These are phyloP conservation scores for Phorcus lineatus DNA, from an alignment of 2,888 invertebrate genomes.

Conservation along the genomic window DNA sequence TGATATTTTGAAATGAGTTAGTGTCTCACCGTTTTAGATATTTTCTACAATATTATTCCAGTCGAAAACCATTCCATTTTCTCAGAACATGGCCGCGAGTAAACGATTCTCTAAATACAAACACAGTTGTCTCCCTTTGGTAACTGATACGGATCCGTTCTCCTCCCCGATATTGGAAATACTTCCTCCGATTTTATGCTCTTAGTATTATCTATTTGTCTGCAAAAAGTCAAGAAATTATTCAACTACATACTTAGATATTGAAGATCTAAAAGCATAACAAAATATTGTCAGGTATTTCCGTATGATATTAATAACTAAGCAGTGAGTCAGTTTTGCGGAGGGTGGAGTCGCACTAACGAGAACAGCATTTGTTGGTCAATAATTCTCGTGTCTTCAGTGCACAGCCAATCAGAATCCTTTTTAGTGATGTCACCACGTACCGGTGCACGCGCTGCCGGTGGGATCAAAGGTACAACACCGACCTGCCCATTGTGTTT, in stretches of 20 bases:
- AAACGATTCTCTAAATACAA: constrained; percentile 16
- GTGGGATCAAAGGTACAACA: constrained; percentile 27
- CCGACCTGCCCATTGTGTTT: too few relatives aligned
- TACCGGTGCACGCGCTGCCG: constrained; percentile 18
- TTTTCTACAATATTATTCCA: constrained; percentile 9
- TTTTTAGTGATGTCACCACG: constrained; percentile 23
- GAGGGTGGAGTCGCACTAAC: not conserved
- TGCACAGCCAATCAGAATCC: constrained; percentile 17
- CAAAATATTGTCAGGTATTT: not conserved
- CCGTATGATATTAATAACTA: not conserved
- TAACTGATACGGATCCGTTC: not conserved
- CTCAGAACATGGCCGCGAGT: constrained; percentile 23
- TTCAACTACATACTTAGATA: not conserved
- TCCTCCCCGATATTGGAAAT: constrained; percentile 8
- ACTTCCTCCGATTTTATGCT: too few relatives aligned
- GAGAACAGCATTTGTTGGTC: constrained; percentile 27
- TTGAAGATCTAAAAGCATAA: not conserved
- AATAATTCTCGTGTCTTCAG: constrained; percentile 23
- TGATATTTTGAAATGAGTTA: not conserved
- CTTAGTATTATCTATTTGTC: too few relatives aligned
- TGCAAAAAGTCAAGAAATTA: not conserved
- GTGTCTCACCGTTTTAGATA: not conserved
- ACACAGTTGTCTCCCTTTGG: constrained; percentile 18
- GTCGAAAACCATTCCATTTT: constrained; percentile 23
- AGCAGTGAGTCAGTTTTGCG: not conserved